phyloP scores from a whole-genome alignment of 1,140 invertebrate species.

The Drosophila ironensis region DNA sequence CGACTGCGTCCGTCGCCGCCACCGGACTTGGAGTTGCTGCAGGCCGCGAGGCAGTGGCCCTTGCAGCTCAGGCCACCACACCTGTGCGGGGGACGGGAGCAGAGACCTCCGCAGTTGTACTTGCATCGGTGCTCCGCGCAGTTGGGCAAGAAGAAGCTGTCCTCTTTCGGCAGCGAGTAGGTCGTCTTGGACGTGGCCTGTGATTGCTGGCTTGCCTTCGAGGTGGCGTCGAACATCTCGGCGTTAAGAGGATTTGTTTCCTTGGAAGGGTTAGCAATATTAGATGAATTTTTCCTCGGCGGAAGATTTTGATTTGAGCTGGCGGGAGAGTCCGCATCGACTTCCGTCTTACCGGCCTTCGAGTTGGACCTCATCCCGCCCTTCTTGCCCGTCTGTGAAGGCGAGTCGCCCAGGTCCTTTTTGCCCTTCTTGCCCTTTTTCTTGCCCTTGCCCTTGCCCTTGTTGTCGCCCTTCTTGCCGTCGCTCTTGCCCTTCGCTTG shows the following conservation, averaged over 20 bases:
- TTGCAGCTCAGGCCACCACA: conserved; percentile 6
- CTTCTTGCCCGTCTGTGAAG: background rate
- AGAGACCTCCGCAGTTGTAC: background rate
- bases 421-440: background rate
- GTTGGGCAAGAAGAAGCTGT: conserved; percentile 25
- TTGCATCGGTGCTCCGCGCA: conserved; percentile 13
- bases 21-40: conserved; percentile 2
- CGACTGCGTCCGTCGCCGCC: background rate
- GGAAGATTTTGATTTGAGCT: background rate
- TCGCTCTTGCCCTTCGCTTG: background rate
- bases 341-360: background rate
- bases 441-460: background rate
- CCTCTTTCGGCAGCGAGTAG: too few species aligned
- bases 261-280: background rate
- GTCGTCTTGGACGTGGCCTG: background rate
- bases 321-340: background rate
- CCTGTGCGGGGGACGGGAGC: background rate
- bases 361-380: background rate
- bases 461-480: background rate
- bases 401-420: background rate
- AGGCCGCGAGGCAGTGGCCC: conserved; percentile 1
- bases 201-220: background rate
- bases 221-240: background rate
- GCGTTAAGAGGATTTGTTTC: background rate
- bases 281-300: background rate